phyloP scores from a whole-genome alignment of 1,140 invertebrate species.

The Telenomus remus region DNA sequence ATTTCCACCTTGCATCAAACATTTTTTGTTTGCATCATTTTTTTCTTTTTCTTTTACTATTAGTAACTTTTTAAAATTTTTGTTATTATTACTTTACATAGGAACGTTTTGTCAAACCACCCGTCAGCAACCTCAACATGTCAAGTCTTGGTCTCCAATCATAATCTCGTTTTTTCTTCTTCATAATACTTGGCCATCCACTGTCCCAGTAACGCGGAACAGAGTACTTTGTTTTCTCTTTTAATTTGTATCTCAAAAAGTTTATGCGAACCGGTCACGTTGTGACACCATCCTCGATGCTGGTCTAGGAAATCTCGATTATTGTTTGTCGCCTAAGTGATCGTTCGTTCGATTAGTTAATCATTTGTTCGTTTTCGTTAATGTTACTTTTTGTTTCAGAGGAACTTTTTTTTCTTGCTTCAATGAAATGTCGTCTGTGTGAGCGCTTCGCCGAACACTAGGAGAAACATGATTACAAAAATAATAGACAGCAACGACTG shows the following conservation, averaged over 20 bases:
- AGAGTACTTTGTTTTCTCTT: too few species aligned
- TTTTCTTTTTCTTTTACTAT: constrained; percentile 32
- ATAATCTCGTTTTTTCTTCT: constrained; percentile 6
- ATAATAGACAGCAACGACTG: constrained; percentile 60
- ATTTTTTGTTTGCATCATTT: too few species aligned
- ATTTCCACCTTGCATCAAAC: too few species aligned
- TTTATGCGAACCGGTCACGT: constrained; percentile 8
- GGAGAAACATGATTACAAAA: constrained; percentile 66
- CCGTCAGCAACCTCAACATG: constrained; percentile 50
- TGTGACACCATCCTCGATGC: constrained; percentile 15
- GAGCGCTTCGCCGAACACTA: constrained; percentile 60
- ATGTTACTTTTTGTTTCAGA: constrained; percentile 59
- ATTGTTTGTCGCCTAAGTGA: constrained; percentile 20
- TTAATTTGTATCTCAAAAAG: neutral
- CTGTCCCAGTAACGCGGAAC: neutral
- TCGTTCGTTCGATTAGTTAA: constrained; percentile 18
- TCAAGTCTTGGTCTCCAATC: constrained; percentile 15
- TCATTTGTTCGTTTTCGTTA: constrained; percentile 39
- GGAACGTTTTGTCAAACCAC: constrained; percentile 74
- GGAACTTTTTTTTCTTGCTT: constrained; percentile 58
- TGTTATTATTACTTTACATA: constrained; percentile 75
- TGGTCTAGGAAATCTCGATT: constrained; percentile 25
- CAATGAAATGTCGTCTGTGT: constrained; percentile 44
- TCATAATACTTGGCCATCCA: constrained; percentile 7
- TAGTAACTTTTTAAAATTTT: constrained; percentile 67